phyloP scores from a whole-genome alignment of 2,113 vertebrate genomes.

The Semnornis frantzii region DNA sequence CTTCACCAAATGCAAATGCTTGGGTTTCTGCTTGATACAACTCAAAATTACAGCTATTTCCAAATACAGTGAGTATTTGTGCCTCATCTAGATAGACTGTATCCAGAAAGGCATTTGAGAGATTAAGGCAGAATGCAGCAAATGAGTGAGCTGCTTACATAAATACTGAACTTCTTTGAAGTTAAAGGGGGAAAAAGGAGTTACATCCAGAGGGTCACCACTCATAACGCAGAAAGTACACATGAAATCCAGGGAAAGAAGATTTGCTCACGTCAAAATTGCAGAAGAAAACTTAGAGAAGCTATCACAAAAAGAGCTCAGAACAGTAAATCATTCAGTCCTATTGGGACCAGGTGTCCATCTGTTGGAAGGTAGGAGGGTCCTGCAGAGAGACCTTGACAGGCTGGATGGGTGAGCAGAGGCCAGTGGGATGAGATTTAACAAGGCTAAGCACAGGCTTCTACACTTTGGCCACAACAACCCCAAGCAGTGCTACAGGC shows the following conservation, averaged over 20 bases:
- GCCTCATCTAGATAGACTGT: conserved; percentile 37
- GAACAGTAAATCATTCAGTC: background rate
- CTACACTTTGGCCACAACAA: too few relatives aligned
- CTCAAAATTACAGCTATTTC: conserved; percentile 39
- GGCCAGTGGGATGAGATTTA: too few relatives aligned
- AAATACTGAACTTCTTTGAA: conserved; percentile 22
- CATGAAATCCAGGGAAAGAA: background rate
- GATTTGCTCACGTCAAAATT: background rate
- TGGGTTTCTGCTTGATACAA: background rate
- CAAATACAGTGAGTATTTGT: conserved; percentile 37
- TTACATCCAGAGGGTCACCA: background rate
- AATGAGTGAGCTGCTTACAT: background rate
- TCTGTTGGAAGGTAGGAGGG: too few relatives aligned
- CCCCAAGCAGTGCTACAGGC: too few relatives aligned
- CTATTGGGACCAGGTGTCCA: background rate
- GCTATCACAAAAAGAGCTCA: background rate
- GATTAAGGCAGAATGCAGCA: conserved; percentile 36
- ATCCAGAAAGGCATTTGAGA: conserved; percentile 14
- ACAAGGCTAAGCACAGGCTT: too few relatives aligned
- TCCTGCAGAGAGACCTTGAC: too few relatives aligned
- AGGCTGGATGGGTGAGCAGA: too few relatives aligned
- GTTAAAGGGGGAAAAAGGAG: background rate
- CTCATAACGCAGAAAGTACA: background rate
- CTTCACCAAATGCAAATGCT: conserved; percentile 27
- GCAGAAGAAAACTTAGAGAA: background rate